Evolutionary conservation across 2,797 vertebrate species (phyloP).

Genomic region (Myoxocephalus aenaeus): DNA sequence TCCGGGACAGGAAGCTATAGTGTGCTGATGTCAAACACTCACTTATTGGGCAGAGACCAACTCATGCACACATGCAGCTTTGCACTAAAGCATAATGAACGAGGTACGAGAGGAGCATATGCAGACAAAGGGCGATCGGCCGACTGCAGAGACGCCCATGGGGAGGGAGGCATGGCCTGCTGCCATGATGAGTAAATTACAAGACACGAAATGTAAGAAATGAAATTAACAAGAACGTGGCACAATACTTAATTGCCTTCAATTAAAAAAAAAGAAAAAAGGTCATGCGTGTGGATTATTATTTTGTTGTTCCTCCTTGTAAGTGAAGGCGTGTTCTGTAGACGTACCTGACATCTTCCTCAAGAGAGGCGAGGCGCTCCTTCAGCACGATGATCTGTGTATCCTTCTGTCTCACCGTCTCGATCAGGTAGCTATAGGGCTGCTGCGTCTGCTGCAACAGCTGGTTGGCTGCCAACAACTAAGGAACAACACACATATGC

Average conservation of each 20-base stretch:
- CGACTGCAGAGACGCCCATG: slow-evolving; percentile 12
- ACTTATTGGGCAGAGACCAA: background rate
- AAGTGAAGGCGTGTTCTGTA: background rate
- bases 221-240: slow-evolving; percentile 1
- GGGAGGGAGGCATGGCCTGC: background rate
- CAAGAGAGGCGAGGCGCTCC: slow-evolving; percentile 85
- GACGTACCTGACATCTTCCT: slow-evolving; percentile 90
- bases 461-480: slow-evolving; percentile 90
- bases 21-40: background rate
- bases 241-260: background rate
- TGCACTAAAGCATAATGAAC: background rate
- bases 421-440: slow-evolving; percentile 94
- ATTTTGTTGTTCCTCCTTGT: background rate
- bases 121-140: background rate
- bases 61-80: background rate
- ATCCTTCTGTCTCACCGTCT: slow-evolving; percentile 91
- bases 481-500: slow-evolving; percentile 24
- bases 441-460: slow-evolving; percentile 93
- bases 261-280: slow-evolving; percentile 3
- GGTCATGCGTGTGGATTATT: background rate
- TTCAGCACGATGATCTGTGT: slow-evolving; percentile 87
- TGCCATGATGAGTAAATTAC: slow-evolving; percentile 17
- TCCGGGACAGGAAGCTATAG: slow-evolving; percentile 23
- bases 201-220: slow-evolving; percentile 8
- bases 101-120: background rate